Conservation (phyloP, 2,888 invertebrate genomes). For the Nesidiocoris tenuis region DNA sequence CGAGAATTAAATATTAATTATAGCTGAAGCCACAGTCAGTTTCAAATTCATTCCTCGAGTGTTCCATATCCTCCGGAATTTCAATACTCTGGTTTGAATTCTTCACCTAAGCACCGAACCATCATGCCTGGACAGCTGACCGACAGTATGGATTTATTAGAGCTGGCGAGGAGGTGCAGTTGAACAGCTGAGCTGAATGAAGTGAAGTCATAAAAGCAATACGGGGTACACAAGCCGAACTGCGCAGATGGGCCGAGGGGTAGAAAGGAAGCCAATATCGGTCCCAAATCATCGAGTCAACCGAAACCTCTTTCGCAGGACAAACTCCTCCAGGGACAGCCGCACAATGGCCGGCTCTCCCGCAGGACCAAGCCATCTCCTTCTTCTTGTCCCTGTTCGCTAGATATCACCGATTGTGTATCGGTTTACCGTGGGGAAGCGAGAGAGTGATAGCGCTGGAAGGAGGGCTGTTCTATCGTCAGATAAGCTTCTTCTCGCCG, state of each 20-base stretch:
- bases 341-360: background rate
- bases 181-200: background rate
- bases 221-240: background rate
- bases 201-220: background rate
- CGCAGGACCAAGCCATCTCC: background rate
- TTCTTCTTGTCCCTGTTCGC: background rate
- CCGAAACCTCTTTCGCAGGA: background rate
- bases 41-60: too few relatives aligned
- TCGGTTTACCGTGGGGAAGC: background rate
- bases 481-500: background rate
- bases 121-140: too few relatives aligned
- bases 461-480: background rate
- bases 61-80: too few relatives aligned
- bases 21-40: too few relatives aligned
- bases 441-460: background rate
- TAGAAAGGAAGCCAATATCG: background rate
- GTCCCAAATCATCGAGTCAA: background rate
- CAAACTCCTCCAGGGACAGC: background rate
- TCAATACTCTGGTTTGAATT: too few relatives aligned
- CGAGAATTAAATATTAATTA: too few relatives aligned
- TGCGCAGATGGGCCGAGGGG: background rate
- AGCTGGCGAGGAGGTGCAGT: background rate
- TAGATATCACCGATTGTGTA: background rate
- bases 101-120: too few relatives aligned
- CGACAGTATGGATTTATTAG: background rate